Conservation (phyloP, 1,140 invertebrate species). For the Phortica variegata region DNA sequence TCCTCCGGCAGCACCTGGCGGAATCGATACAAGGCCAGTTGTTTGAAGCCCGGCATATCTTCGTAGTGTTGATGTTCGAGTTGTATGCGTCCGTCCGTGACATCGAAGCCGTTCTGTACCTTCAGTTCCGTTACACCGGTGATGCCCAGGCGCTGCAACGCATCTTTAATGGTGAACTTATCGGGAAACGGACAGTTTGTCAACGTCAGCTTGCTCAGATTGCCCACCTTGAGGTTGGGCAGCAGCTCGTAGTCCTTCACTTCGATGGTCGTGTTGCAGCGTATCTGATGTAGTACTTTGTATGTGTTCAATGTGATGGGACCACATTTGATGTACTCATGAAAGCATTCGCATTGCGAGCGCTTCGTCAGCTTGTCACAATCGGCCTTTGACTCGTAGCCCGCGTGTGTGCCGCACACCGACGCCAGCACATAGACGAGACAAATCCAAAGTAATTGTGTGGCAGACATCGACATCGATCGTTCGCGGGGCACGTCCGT, state of each 20-base stretch:
- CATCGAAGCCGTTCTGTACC: constrained; percentile 33
- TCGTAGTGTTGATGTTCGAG: constrained; percentile 31
- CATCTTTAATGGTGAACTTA: constrained; percentile 21
- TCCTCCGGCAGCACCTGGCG: constrained; percentile 25
- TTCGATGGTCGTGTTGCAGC: constrained; percentile 31
- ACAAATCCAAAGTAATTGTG: no score
- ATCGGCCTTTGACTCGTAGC: constrained; percentile 30
- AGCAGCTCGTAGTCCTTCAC: constrained; percentile 32
- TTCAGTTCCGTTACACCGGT: constrained; percentile 33
- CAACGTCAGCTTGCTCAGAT: constrained; percentile 22
- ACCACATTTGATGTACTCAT: constrained; percentile 40
- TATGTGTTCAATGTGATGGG: constrained; percentile 27
- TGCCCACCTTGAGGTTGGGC: constrained; percentile 26
- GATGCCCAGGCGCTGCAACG: constrained; percentile 28
- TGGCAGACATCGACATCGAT: no score
- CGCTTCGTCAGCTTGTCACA: constrained; percentile 31
- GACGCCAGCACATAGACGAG: no score
- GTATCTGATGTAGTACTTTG: constrained; percentile 23
- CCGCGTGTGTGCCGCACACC: constrained; percentile 30
- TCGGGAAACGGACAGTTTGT: constrained; percentile 37
- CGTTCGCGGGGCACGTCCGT: no score
- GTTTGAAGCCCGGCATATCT: constrained; percentile 27
- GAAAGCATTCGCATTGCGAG: constrained; percentile 33
- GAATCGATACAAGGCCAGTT: constrained; percentile 27
- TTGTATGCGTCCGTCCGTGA: constrained; percentile 26